Conservation (phyloP, 2,888 invertebrate species). For the Sussaba pulchella region DNA sequence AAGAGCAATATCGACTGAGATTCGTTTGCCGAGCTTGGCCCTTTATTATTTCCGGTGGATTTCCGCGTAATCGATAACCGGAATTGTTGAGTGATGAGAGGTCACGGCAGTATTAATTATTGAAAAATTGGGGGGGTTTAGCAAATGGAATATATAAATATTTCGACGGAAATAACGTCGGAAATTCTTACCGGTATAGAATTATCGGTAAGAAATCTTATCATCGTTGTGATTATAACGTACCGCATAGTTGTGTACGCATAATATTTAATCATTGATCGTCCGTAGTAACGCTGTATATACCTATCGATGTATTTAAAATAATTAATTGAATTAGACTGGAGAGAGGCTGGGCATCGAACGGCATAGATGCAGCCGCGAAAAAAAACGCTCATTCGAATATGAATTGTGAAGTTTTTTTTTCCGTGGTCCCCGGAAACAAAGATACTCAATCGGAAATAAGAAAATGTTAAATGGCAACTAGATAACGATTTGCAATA, state of each 20-base stretch:
- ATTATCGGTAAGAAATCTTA: slow-evolving; percentile 75
- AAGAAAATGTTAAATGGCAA: slow-evolving; percentile 40
- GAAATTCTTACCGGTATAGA: slow-evolving; percentile 24
- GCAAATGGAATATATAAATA: slow-evolving; percentile 27
- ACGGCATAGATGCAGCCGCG: not conserved
- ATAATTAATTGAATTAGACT: slow-evolving; percentile 74
- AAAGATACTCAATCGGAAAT: slow-evolving; percentile 37
- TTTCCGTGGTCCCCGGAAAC: slow-evolving; percentile 41
- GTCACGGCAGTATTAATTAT: slow-evolving; percentile 62
- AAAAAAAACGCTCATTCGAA: slow-evolving; percentile 13
- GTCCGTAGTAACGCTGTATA: slow-evolving; percentile 81
- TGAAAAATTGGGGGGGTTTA: too few species aligned
- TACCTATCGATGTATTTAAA: slow-evolving; percentile 81
- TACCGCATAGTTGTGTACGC: slow-evolving; percentile 80
- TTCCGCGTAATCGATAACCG: too few species aligned
- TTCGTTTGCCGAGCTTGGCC: too few species aligned
- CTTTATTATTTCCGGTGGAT: too few species aligned
- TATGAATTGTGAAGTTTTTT: slow-evolving; percentile 32
- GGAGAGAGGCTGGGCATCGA: slow-evolving; percentile 43
- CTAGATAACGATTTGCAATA: slow-evolving; percentile 66
- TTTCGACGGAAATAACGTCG: slow-evolving; percentile 6
- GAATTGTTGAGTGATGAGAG: slow-evolving; percentile 1
- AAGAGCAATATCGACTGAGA: not conserved
- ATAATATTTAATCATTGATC: slow-evolving; percentile 83
- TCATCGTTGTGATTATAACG: slow-evolving; percentile 83